Evolutionary conservation across 2,888 invertebrate genomes (phyloP), one percentile per base, ranked within the genome.

Genomic region (Deilephila elpenor): DNA sequence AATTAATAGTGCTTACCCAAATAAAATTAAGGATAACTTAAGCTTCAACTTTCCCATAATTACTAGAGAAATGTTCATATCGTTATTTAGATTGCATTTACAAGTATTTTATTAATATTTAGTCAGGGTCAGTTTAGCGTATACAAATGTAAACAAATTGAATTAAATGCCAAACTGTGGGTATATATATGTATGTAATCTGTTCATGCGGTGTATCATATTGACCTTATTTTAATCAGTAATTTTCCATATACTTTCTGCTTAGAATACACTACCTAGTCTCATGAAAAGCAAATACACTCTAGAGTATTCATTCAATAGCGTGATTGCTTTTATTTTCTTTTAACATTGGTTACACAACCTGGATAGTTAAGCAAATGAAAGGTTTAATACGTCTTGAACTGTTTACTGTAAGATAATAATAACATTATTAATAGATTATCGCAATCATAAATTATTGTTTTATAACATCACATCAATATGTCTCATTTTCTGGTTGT

Each of bases 181-280:
- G 8, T 32, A 53, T 20, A 72, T 61, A 44, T 44, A 14, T 44
- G 44, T 44, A 14, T 62, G 25, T 25, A 59, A 73, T 73, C 70
- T 70, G 25, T 78, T 78, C 83, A 85, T 82, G 82, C 80, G 82
- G 79, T 77, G 74, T 81, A 80, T 78, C 76, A 79, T 83, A 79
- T 82, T 86, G 85, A 86, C 86, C 87, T 85, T 78, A 75, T 61
- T 72, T 74, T 80, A 78, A 78, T 80, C 77, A 81, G 82, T 84
- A 83, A 81, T 85, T 87, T 89, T 88, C 86, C 85, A 72, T 53
- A 20, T 62, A 20, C 44, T 44, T 20, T 64, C 64, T 64, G 44
- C 64, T 64, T 64, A 64, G 64, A 64, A 25, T 5, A 25, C 29
- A 32, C 60, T 25, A 60, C 11, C 60, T 25, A 60, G n/a, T 34